Evolutionary conservation across 1,140 invertebrate species (phyloP), one percentile per base, ranked within the genome.

Genomic region (Diorhabda elongata): DNA sequence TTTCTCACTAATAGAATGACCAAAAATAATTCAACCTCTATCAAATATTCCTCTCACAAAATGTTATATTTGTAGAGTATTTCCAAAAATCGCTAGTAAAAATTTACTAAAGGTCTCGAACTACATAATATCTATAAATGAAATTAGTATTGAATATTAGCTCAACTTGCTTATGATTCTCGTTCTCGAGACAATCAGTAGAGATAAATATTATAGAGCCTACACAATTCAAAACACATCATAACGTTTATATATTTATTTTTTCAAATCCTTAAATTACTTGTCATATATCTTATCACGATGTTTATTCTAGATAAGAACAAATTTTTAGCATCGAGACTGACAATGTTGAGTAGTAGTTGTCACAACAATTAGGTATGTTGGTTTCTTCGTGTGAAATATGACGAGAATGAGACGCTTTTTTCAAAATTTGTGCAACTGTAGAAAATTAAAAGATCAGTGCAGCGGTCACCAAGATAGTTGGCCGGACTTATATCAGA

Each of bases 401-500:
- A 72, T 72, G 71, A 67, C 67, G 42, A 69, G 59, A 42, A 44
- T 70, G 26, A 68, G 42, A 56, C 41, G 56, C 42, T 72, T 74
- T 9, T 72, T 74, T 42, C 66, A 57, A 41, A 66, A 63, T 44
- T 61, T 67, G 61, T 73, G 69, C 44, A 68, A 65, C n/a, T 65
- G 64, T 58, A 65, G 42, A 47, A n/a, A 56, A 9, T 68, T 66
- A 26, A 70, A 67, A 56, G 64, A 58, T 44, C 45, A 64, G 5
- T 59, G 58, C 58, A 59, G 42, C 5, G 63, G 71, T 47, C 7
- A 42, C 41, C n/a, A 61, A 8, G 59, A 61, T 61, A 61, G 42
- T 5, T 42, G 41, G 4, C 8, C 42, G 59, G 59, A 61, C 5
- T 4, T 41, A 4, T 43, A 11, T 8, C 11, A 61, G 2, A 61